Percentiles rank a stretch among this genome's conserved stretches.
Evolutionary conservation across 2,113 vertebrate genomes (phyloP).

Genomic region (Corythornis cristatus): DNA sequence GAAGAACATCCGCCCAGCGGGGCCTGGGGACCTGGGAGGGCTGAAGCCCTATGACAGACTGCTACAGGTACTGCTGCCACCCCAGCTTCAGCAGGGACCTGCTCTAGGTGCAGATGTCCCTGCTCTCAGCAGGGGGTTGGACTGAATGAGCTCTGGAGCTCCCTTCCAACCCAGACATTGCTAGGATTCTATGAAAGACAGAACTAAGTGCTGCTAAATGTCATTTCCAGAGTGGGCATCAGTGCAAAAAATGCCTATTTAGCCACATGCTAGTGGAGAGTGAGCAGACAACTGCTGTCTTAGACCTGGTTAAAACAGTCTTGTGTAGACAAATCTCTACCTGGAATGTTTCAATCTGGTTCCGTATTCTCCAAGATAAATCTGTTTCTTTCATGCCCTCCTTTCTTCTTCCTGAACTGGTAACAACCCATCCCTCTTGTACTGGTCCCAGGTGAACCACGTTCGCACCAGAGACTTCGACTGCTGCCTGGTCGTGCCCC

Average conservation of each 20-base stretch:
- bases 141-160: too few relatives aligned
- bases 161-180: too few relatives aligned
- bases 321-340: accelerated
- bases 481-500: constrained; percentile 96
- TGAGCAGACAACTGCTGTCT: neutral
- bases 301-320: neutral
- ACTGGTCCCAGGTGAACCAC: constrained; percentile 83
- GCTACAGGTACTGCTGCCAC: constrained; percentile 83
- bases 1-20: constrained; percentile 90
- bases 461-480: constrained; percentile 98
- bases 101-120: too few relatives aligned
- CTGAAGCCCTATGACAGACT: constrained; percentile 91
- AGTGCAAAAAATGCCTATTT: neutral
- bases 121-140: too few relatives aligned
- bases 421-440: neutral
- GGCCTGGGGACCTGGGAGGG: constrained; percentile 89
- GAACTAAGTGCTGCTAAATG: neutral
- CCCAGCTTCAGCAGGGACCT: neutral
- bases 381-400: neutral
- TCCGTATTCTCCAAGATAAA: neutral
- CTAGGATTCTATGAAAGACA: neutral
- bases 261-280: neutral
- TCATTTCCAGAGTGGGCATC: neutral
- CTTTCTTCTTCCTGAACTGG: accelerated
- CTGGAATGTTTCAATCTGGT: neutral